Base-by-base conservation (phyloP, 92 coral and sea anemone species). In the Porites lobata region DNA sequence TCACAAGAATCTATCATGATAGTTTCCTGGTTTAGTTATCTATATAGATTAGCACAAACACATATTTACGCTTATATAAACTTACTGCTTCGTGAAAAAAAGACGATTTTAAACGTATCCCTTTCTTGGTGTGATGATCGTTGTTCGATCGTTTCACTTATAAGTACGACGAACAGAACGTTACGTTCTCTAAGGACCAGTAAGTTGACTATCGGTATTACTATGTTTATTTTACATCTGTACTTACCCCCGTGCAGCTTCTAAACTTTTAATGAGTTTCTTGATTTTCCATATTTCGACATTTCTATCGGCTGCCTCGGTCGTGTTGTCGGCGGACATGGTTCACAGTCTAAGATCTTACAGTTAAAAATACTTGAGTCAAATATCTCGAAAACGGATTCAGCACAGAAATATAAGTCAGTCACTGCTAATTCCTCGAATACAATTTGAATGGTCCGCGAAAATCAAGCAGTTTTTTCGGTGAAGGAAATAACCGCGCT, bases 211-310 rank as follows among this genome's bases (percentile, higher is more conserved):
- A 65, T 11, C 20, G 10, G 21, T 22, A 51, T 79, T 50, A 81
- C 43, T 11, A 9, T 11, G 6, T n/a, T 14, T 22, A n/a, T 8
- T 73, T 26, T 72, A 19, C 51, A 50, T 53, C 69, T 13, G 54
- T 22, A 76, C 92, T 93, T 81, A 96, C 99, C 99, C 99, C 82
- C 99, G 95, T 14, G 99, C 99, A 18, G 99, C 99, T 86, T 96
- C 99, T 53, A 96, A 92, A 92, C 99, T 96, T 80, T 96, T 96
- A 26, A 96, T 96, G 65, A 96, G 88, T 81, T 95, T 96, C 85
- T 96, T 96, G 85, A 96, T 96, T 92, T 96, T 96, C 99, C 99
- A 96, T 76, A 96, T 96, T 91, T 96, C 99, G 65, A 96, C 99
- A 92, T 96, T 96, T 88, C 99, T 93, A 73, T 96, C 99, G 19